Percentiles rank a stretch among this genome's conserved stretches.
These are phyloP conservation scores for Oedothorax gibbosus DNA, from an alignment of 1,140 invertebrate genomes.

Conservation along the genomic window DNA sequence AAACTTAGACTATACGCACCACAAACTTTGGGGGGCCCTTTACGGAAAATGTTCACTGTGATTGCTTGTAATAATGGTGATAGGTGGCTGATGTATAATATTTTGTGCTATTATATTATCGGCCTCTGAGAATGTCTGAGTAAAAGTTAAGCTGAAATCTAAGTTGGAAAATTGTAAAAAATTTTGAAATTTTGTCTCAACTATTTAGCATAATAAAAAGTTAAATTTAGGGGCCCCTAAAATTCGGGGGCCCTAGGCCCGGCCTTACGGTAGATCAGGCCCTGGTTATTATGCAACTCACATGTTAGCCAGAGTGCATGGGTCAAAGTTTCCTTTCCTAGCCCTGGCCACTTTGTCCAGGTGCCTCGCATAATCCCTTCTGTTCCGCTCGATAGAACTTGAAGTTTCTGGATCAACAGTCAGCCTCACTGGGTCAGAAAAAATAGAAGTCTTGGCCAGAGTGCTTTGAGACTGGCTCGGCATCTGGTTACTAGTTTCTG, in stretches of 20 bases:
- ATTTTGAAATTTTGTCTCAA: neutral
- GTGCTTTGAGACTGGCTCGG: neutral
- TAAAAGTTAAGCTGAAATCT: neutral
- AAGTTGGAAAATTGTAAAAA: neutral
- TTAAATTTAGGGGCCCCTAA: neutral
- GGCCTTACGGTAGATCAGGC: neutral
- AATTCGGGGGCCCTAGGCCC: neutral
- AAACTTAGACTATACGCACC: neutral
- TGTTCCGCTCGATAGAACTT: neutral
- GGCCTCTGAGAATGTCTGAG: neutral
- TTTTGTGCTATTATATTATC: neutral
- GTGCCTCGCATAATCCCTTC: slow-evolving; percentile 7
- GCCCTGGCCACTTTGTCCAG: slow-evolving; percentile 18
- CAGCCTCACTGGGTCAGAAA: neutral
- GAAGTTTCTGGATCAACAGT: neutral
- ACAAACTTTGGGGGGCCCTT: neutral
- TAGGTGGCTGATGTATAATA: neutral
- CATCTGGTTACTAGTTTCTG: neutral
- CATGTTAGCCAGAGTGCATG: slow-evolving; percentile 10
- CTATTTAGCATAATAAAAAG: neutral
- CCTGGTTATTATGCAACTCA: neutral
- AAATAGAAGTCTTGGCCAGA: neutral
- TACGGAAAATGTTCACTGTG: neutral
- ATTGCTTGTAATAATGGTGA: neutral
- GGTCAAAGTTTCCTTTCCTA: slow-evolving; percentile 26